Conservation (phyloP, 2,113 vertebrate genomes). For the Micronycteris hirsuta region DNA sequence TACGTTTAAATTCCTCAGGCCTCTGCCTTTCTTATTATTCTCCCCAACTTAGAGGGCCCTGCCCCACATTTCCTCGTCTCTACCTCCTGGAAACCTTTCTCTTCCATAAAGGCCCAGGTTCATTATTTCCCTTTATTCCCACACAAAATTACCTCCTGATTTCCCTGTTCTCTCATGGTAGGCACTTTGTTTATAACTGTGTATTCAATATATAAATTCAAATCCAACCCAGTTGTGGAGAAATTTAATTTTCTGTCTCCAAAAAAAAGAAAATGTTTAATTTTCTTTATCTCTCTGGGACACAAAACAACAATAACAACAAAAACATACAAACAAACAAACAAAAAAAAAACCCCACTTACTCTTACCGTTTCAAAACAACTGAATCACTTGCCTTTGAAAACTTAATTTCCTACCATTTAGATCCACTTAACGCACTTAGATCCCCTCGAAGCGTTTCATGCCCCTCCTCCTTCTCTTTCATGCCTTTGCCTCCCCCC, state of each 20-base stretch:
- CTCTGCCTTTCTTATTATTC: neutral
- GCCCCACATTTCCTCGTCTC: neutral
- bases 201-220: neutral
- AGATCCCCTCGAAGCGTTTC: neutral
- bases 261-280: neutral
- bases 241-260: neutral
- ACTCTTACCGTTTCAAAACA: neutral
- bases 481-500: too few relatives aligned
- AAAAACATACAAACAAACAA: neutral
- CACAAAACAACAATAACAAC: neutral
- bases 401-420: neutral
- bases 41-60: neutral
- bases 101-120: neutral
- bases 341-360: neutral
- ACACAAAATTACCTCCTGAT: neutral
- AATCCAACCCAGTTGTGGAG: neutral
- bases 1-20: neutral
- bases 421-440: neutral
- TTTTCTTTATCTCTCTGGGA: neutral
- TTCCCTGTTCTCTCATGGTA: neutral
- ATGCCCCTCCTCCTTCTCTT: neutral
- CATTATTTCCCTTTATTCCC: neutral
- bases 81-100: neutral
- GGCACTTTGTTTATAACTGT: neutral
- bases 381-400: neutral